phyloP scores from a whole-genome alignment of 2,888 invertebrate species.

The Zygogramma bicolorata region DNA sequence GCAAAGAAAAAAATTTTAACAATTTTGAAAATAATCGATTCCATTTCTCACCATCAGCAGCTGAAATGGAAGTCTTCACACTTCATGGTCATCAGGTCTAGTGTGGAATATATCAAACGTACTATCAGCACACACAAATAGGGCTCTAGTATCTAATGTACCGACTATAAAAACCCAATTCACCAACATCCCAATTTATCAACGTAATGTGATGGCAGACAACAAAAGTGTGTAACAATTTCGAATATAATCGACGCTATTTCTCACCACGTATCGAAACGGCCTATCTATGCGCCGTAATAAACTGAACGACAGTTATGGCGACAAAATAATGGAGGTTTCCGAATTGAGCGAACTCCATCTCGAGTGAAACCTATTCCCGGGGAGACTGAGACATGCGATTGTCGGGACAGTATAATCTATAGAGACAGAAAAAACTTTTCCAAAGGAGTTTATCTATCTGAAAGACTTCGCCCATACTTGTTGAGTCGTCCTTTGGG shows the following conservation, averaged over 20 bases:
- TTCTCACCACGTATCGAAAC: conserved; percentile 11
- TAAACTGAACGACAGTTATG: conserved; percentile 18
- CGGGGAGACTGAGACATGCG: neutral
- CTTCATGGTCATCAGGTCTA: no score
- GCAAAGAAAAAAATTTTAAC: no score
- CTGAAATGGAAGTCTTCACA: no score
- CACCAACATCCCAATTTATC: neutral
- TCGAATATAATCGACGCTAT: neutral
- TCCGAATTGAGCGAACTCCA: neutral
- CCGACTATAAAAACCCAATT: neutral
- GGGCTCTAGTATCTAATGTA: no score
- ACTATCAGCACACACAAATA: no score
- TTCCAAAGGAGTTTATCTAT: neutral
- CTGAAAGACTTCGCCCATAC: neutral
- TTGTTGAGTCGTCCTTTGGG: neutral
- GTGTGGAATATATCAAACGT: no score
- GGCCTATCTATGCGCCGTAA: conserved; percentile 7
- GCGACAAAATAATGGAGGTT: neutral
- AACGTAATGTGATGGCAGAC: neutral
- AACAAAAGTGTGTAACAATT: neutral
- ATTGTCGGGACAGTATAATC: neutral
- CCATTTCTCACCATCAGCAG: no score
- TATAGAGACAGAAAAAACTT: neutral
- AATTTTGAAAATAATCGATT: no score
- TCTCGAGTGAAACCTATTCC: neutral